Conservation (phyloP, 2,797 vertebrate species). For the Microhierax caerulescens region DNA sequence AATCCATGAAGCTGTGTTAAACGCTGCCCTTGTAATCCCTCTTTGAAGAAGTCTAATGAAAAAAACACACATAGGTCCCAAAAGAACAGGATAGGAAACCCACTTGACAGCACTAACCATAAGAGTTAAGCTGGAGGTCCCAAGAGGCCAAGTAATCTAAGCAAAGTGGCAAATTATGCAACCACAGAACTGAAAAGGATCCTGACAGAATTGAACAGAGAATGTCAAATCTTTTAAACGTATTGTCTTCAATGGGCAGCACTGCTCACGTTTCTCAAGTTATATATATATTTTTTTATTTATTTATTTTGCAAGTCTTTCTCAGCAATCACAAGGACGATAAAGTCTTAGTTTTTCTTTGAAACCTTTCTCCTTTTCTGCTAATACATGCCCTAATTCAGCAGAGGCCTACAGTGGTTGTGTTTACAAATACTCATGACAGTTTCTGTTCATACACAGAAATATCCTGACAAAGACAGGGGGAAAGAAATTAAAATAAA, state of each 20-base stretch:
- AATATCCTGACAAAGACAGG: background rate
- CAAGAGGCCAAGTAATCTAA: background rate
- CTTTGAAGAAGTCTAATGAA: background rate
- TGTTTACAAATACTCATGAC: background rate
- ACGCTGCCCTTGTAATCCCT: background rate
- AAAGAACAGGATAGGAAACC: background rate
- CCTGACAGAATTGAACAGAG: background rate
- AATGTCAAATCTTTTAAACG: background rate
- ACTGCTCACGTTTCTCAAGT: background rate
- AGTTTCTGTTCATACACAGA: background rate
- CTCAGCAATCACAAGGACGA: background rate
- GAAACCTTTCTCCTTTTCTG: background rate
- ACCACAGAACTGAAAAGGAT: background rate
- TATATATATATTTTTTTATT: no score
- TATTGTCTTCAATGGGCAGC: background rate
- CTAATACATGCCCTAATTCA: background rate
- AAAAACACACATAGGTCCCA: background rate
- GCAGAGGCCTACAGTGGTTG: background rate
- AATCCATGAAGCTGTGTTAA: background rate
- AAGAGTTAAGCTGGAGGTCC: background rate
- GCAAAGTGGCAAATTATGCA: background rate
- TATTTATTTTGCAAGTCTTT: background rate
- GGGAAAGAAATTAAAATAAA: background rate
- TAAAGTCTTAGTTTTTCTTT: background rate
- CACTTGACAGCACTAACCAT: background rate